Conservation (phyloP, 1,140 invertebrate genomes). For the Bombus affinis region DNA sequence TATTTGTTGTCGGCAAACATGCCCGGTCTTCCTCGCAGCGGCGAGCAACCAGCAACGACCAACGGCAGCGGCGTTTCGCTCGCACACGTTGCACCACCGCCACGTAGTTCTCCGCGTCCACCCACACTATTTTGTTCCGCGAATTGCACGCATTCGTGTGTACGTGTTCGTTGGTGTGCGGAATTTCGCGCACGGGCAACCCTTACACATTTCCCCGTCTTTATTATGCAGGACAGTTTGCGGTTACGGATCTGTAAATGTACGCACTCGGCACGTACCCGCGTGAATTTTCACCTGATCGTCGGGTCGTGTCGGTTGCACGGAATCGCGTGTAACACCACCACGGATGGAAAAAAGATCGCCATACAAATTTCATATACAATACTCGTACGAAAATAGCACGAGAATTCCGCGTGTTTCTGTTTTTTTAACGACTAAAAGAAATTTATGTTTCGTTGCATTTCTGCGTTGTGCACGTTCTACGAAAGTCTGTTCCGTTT, state of each 20-base stretch:
- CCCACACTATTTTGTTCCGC: background rate
- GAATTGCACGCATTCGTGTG: background rate
- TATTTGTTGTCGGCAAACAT: constrained; percentile 74
- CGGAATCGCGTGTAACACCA: background rate
- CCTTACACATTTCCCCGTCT: background rate
- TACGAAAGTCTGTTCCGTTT: background rate
- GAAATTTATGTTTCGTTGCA: background rate
- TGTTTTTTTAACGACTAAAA: background rate
- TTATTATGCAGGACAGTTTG: constrained; percentile 40
- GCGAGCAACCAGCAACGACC: constrained; percentile 45
- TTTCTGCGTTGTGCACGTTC: background rate
- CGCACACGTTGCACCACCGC: constrained; percentile 58
- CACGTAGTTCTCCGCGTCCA: background rate
- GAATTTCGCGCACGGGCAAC: background rate
- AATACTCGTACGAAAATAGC: background rate
- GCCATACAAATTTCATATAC: background rate
- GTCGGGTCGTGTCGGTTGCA: background rate
- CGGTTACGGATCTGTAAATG: constrained; percentile 11
- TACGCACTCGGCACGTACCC: background rate
- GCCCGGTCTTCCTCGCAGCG: constrained; percentile 65
- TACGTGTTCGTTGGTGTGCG: background rate
- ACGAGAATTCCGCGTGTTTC: background rate
- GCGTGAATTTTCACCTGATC: constrained; percentile 22
- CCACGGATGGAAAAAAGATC: background rate
- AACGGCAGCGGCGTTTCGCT: constrained; percentile 48